A percentile compares a stretch with the other conserved stretches of the same genome.
These are phyloP conservation scores for Hypotaenidia philippensis DNA, from an alignment of 2,797 vertebrate genomes.

Conservation along the genomic window DNA sequence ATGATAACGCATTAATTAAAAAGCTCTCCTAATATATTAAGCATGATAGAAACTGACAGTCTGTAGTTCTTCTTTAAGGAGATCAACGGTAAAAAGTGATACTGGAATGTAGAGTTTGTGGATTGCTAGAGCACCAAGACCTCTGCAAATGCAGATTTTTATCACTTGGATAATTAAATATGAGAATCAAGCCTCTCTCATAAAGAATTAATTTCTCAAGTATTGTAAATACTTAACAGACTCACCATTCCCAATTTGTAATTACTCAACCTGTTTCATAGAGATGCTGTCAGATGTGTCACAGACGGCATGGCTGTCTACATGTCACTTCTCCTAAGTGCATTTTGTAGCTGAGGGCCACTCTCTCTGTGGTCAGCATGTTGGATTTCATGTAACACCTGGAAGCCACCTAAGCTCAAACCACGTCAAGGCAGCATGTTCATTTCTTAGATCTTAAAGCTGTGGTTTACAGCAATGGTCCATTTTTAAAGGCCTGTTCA, in stretches of 20 bases:
- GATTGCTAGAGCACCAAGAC: not conserved
- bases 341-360: not conserved
- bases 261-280: not conserved
- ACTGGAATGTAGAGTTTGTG: not conserved
- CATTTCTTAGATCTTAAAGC: not conserved
- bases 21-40: slow-evolving; percentile 1
- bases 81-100: not conserved
- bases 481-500: not conserved
- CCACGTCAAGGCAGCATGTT: not conserved
- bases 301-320: not conserved
- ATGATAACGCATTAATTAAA: slow-evolving; percentile 25
- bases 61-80: slow-evolving; percentile 14
- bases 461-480: not conserved
- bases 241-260: not conserved
- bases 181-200: not conserved
- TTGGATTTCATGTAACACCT: not conserved
- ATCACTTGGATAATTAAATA: slow-evolving; percentile 1
- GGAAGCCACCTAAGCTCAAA: not conserved
- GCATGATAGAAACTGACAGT: not conserved
- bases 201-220: not conserved
- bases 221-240: not conserved
- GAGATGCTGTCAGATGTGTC: not conserved
- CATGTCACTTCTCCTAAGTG: not conserved
- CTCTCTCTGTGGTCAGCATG: not conserved
- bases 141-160: not conserved